Evolutionary conservation across 1,140 invertebrate genomes (phyloP).

Genomic region (Colletes gigas): DNA sequence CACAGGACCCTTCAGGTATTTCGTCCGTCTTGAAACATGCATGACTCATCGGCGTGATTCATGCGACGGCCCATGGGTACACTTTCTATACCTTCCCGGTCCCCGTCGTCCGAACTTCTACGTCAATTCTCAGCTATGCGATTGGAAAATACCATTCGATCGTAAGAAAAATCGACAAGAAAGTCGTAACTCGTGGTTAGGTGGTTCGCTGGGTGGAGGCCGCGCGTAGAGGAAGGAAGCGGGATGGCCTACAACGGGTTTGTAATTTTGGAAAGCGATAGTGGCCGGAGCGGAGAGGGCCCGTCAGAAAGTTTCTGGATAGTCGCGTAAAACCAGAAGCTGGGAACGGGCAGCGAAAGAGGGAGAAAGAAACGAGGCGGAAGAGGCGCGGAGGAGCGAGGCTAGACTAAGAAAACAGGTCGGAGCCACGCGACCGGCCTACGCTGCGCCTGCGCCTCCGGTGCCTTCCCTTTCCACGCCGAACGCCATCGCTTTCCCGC

Average conservation of each 20-base stretch:
- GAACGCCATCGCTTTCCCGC: constrained; percentile 70
- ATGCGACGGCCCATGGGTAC: constrained; percentile 18
- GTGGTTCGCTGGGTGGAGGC: too few relatives aligned
- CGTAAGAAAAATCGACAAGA: neutral
- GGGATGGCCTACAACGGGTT: neutral
- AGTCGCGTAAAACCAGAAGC: constrained; percentile 76
- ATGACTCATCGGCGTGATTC: constrained; percentile 61
- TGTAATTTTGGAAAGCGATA: constrained; percentile 40
- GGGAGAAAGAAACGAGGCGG: constrained; percentile 45
- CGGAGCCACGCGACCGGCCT: constrained; percentile 75
- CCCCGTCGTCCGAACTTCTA: neutral
- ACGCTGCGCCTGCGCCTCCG: constrained; percentile 61
- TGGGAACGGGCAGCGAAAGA: constrained; percentile 36
- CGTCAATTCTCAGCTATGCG: neutral
- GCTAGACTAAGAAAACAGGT: constrained; percentile 77
- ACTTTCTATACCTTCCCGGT: constrained; percentile 14
- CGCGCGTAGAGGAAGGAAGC: neutral
- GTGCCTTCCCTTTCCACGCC: constrained; percentile 47
- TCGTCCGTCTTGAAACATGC: constrained; percentile 26
- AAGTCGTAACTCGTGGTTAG: too few relatives aligned
- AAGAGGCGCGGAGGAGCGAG: constrained; percentile 56
- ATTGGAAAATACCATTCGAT: neutral
- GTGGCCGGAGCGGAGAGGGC: constrained; percentile 1
- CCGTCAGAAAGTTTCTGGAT: constrained; percentile 38
- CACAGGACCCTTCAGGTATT: constrained; percentile 52